phyloP scores from a whole-genome alignment of 2,113 vertebrate genomes.

The Aramus guarauna region DNA sequence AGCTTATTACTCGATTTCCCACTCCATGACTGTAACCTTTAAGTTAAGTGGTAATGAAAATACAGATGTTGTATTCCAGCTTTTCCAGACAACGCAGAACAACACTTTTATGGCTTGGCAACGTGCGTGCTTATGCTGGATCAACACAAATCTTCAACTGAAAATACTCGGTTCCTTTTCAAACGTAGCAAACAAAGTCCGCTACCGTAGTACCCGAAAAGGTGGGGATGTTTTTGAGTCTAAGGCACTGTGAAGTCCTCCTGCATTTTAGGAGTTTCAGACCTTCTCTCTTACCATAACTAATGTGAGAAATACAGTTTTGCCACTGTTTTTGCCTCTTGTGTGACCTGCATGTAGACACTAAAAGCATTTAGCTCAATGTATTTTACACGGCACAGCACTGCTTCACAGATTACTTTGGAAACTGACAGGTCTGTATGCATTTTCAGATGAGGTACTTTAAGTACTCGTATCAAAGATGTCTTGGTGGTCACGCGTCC shows the following conservation, averaged over 20 bases:
- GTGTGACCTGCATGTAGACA: background rate
- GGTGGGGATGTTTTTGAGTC: background rate
- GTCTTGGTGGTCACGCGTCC: background rate
- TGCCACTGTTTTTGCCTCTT: background rate
- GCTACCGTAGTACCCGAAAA: background rate
- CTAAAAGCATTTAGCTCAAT: fast-evolving
- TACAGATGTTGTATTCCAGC: background rate
- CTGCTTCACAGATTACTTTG: background rate
- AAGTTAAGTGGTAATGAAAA: background rate
- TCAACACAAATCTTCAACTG: background rate
- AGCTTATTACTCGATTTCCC: background rate
- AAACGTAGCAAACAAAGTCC: background rate
- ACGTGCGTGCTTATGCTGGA: too few species aligned
- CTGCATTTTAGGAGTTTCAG: background rate
- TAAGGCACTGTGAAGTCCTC: background rate
- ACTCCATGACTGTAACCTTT: background rate
- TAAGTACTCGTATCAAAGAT: background rate
- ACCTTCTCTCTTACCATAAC: background rate
- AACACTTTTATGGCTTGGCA: background rate
- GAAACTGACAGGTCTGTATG: background rate
- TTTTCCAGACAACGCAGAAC: background rate
- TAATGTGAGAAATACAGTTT: background rate
- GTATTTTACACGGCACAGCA: background rate
- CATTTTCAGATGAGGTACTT: background rate
- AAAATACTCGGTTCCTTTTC: background rate